Conservation (phyloP, 2,113 vertebrate genomes). For the Apaloderma vittatum region DNA sequence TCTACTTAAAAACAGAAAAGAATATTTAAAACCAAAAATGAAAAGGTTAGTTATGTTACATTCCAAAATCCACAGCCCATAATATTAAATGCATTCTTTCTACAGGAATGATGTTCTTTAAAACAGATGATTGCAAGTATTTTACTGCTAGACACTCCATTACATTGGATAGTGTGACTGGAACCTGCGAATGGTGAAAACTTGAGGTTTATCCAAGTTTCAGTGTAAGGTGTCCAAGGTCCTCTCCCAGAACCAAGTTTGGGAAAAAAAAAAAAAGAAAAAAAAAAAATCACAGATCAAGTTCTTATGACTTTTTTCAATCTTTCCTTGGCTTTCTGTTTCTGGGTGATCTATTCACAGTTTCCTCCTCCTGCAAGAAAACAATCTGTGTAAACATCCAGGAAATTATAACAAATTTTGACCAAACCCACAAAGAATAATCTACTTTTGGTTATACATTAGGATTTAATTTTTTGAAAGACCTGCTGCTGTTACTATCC, state of each 20-base stretch:
- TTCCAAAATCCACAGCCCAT: slow-evolving; percentile 80
- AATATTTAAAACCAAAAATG: slow-evolving; percentile 75
- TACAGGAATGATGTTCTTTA: slow-evolving; percentile 82
- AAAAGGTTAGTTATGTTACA: slow-evolving; percentile 85
- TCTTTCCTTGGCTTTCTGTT: slow-evolving; percentile 93
- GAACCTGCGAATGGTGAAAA: slow-evolving; percentile 78
- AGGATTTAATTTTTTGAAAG: not conserved
- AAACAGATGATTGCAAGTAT: slow-evolving; percentile 80
- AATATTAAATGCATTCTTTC: slow-evolving; percentile 82
- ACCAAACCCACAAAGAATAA: not conserved
- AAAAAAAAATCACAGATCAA: slow-evolving; percentile 72
- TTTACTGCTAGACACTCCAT: slow-evolving; percentile 84
- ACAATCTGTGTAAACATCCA: not conserved
- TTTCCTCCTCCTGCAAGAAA: slow-evolving; percentile 87
- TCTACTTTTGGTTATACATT: not conserved
- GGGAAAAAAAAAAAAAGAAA: slow-evolving; percentile 1
- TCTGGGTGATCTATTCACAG: slow-evolving; percentile 93
- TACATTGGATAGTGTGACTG: slow-evolving; percentile 77
- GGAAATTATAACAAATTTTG: not conserved
- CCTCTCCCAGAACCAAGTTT: slow-evolving; percentile 78
- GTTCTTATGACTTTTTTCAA: slow-evolving; percentile 84
- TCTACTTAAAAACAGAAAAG: slow-evolving; percentile 75
- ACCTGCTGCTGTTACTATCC: not conserved
- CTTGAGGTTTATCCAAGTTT: slow-evolving; percentile 81
- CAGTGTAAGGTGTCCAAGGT: slow-evolving; percentile 79